A percentile compares a stretch with the other conserved stretches of the same genome.
Evolutionary conservation across 2,888 invertebrate species (phyloP).

Genomic region (Drepanosiphum platanoidis): DNA sequence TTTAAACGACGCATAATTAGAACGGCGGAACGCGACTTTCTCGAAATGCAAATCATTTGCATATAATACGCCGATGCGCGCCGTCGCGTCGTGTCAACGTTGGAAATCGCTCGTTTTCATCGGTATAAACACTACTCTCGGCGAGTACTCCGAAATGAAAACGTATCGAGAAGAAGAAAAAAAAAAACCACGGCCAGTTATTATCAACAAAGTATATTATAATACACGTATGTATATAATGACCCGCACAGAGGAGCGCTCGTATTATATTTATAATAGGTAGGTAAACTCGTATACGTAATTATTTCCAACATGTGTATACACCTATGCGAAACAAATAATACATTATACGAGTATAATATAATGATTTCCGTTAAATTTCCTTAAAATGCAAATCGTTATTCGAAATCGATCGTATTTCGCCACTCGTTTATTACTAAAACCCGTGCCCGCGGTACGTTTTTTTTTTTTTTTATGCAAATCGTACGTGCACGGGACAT

Average conservation of each 20-base stretch:
- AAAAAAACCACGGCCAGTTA: conserved; percentile 12
- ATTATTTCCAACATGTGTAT: neutral
- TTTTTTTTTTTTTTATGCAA: neutral
- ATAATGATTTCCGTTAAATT: conserved; percentile 2
- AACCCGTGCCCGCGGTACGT: neutral
- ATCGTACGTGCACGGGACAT: neutral
- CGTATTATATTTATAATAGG: neutral
- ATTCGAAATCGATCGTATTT: neutral
- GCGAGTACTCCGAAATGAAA: neutral
- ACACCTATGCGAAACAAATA: neutral
- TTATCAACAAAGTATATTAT: no score
- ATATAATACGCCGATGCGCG: neutral
- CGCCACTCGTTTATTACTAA: neutral
- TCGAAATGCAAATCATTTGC: conserved; percentile 13
- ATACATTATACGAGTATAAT: no score
- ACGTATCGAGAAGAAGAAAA: neutral
- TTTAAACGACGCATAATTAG: conserved; percentile 29
- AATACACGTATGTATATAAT: no score
- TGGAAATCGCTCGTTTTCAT: neutral
- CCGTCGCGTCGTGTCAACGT: no score
- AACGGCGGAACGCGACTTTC: neutral
- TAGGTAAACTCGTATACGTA: neutral
- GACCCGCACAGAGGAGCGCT: neutral
- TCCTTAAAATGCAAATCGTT: neutral
- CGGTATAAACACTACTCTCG: neutral